Percentiles rank a stretch among this genome's conserved stretches.
phyloP scores from a whole-genome alignment of 2,113 vertebrate species.

The Bombycilla garrulus region DNA sequence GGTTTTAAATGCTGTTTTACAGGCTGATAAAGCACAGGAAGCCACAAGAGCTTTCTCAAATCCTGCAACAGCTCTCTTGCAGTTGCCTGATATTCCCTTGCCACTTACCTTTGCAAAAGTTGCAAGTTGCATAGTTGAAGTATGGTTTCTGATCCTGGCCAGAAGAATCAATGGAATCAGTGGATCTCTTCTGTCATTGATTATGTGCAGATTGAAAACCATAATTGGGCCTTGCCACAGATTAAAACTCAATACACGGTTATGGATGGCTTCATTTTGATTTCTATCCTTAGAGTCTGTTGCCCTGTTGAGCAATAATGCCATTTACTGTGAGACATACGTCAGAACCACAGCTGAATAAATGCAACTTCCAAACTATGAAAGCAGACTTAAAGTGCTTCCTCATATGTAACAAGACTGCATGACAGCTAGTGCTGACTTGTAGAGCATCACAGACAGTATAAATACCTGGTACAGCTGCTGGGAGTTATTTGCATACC shows the following conservation, averaged over 20 bases:
- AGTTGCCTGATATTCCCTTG: neutral
- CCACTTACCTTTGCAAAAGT: neutral
- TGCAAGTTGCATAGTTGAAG: accelerated
- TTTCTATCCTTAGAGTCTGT: accelerated
- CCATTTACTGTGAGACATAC: neutral
- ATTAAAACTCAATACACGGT: neutral
- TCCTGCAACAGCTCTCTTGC: neutral
- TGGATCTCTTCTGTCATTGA: neutral
- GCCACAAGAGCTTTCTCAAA: neutral
- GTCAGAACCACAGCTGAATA: neutral
- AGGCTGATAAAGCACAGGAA: neutral
- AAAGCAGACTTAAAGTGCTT: neutral
- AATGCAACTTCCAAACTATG: neutral
- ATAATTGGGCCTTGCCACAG: neutral
- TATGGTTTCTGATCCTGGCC: neutral
- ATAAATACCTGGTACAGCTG: neutral
- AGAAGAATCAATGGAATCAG: neutral
- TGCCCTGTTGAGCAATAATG: neutral
- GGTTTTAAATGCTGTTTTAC: neutral
- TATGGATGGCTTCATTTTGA: neutral
- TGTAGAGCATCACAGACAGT: neutral
- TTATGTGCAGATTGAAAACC: neutral
- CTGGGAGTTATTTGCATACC: neutral
- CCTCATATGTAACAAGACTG: neutral
- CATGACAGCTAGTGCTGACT: neutral